Evolutionary conservation across 1,140 invertebrate genomes (phyloP).

Genomic region (Euborellia annulipes): DNA sequence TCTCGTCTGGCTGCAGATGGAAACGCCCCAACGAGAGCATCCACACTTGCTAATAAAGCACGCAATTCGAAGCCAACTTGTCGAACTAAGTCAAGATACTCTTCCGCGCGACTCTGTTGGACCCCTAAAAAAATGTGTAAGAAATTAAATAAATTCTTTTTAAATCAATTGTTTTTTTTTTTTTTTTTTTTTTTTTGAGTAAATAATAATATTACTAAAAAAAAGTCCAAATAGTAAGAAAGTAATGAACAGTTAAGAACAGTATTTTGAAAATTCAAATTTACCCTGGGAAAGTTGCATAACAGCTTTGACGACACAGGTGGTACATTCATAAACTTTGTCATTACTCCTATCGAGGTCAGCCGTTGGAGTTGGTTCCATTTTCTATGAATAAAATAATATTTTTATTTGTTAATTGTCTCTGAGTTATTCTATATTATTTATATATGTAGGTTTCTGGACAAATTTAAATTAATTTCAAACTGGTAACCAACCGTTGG

Average conservation of each 20-base stretch:
- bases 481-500: too few relatives aligned
- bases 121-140: conserved; percentile 39
- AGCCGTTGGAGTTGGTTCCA: conserved; percentile 47
- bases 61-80: conserved; percentile 68
- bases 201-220: conserved; percentile 19
- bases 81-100: conserved; percentile 68
- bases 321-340: conserved; percentile 78
- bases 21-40: conserved; percentile 57
- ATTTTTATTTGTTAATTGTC: too few relatives aligned
- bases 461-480: too few relatives aligned
- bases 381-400: conserved; percentile 31
- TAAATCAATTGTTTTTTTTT: too few relatives aligned
- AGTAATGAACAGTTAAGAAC: conserved; percentile 1
- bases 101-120: conserved; percentile 47
- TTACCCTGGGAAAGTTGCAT: conserved; percentile 65
- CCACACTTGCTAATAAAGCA: conserved; percentile 65
- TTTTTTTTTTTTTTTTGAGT: too few relatives aligned
- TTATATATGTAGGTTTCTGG: too few relatives aligned
- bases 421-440: not conserved
- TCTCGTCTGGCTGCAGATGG: conserved; percentile 51
- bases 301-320: conserved; percentile 75
- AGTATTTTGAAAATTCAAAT: not conserved
- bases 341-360: conserved; percentile 65
- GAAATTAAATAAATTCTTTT: too few relatives aligned
- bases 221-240: not conserved